Percentiles rank a stretch among this genome's conserved stretches.
phyloP scores from a whole-genome alignment of 2,797 vertebrate genomes.

The Neosalanx taihuensis region DNA sequence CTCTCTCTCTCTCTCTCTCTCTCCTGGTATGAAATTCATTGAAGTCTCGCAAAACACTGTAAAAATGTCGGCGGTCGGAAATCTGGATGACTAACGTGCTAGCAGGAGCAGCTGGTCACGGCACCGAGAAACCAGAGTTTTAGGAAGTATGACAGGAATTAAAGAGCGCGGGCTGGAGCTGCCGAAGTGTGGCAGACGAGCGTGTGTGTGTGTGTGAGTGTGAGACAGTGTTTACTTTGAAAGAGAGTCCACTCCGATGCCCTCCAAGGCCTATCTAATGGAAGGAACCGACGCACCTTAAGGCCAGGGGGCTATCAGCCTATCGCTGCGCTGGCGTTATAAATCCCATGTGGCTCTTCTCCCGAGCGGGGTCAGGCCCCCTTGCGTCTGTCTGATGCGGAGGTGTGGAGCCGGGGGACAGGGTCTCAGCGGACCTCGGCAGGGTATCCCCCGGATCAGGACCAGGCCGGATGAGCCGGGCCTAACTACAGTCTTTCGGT shows the following conservation, averaged over 20 bases:
- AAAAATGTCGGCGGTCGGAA: conserved; percentile 52
- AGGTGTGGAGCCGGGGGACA: too few species aligned
- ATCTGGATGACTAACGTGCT: conserved; percentile 56
- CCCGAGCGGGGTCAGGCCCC: too few species aligned
- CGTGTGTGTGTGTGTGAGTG: conserved; percentile 8
- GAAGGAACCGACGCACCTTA: not conserved
- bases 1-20: conserved; percentile 6
- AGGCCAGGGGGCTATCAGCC: not conserved
- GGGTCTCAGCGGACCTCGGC: too few species aligned
- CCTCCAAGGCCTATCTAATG: not conserved
- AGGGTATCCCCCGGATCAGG: too few species aligned
- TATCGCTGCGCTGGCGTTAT: not conserved
- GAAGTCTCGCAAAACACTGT: conserved; percentile 50
- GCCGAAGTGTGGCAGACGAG: not conserved
- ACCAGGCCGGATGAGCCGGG: too few species aligned
- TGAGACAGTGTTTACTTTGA: not conserved
- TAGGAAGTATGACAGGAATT: not conserved
- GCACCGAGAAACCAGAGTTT: conserved; percentile 19
- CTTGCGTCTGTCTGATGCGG: too few species aligned
- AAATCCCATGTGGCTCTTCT: not conserved
- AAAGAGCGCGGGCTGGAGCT: conserved; percentile 8
- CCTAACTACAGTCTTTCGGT: too few species aligned
- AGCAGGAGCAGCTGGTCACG: conserved; percentile 51
- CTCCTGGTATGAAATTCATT: conserved; percentile 43
- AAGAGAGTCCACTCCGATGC: not conserved